Conservation (phyloP, 2,113 vertebrate genomes). For the Bujurquina vittata region DNA sequence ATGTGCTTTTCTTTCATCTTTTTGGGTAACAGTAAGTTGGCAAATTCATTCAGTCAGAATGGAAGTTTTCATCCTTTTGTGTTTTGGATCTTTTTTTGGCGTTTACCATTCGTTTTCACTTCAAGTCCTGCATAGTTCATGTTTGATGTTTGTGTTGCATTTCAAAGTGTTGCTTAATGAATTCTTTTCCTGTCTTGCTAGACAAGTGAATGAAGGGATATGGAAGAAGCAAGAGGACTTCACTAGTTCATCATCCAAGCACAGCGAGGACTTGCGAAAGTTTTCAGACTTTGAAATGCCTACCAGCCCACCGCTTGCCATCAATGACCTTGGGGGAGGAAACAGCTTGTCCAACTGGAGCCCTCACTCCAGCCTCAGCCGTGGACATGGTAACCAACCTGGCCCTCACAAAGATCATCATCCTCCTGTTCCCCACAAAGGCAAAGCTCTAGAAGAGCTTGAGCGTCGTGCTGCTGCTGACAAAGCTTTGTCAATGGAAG, state of each 20-base stretch:
- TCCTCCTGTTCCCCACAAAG: constrained; percentile 84
- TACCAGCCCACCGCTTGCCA: constrained; percentile 86
- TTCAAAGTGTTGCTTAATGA: constrained; percentile 3
- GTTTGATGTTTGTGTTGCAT: not conserved
- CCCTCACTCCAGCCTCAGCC: constrained; percentile 73
- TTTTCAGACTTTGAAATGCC: constrained; percentile 88
- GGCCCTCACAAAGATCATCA: constrained; percentile 80
- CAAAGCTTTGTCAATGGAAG: constrained; percentile 91
- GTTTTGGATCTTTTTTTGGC: constrained; percentile 8
- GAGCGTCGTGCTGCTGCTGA: constrained; percentile 86
- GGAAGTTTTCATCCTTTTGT: not conserved
- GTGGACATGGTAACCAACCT: constrained; percentile 70
- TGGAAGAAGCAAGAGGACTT: constrained; percentile 88
- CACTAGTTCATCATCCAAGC: constrained; percentile 88
- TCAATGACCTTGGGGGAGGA: constrained; percentile 84
- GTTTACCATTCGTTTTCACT: constrained; percentile 5
- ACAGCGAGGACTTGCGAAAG: constrained; percentile 87
- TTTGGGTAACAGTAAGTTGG: not conserved
- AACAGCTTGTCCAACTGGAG: constrained; percentile 81
- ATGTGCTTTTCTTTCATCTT: constrained; percentile 1
- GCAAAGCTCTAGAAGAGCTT: constrained; percentile 85
- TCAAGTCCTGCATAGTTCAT: constrained; percentile 2
- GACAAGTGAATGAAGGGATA: constrained; percentile 90
- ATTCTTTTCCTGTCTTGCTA: constrained; percentile 55
- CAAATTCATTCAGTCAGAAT: not conserved